Evolutionary conservation across 2,113 vertebrate species (phyloP).

Genomic region (Pholis gunnellus): DNA sequence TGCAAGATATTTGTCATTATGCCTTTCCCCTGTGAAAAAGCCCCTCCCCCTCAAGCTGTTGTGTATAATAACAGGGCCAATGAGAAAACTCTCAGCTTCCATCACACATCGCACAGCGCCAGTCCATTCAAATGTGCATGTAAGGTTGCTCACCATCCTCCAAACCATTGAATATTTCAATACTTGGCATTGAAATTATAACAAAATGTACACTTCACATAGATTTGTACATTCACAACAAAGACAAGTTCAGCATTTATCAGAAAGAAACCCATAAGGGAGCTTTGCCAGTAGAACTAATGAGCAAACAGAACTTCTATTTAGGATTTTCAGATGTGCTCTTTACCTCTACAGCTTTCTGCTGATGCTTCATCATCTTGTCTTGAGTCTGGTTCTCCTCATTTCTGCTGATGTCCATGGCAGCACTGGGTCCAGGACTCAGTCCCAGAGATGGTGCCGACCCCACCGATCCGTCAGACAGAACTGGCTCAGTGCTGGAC

Average conservation of each 20-base stretch:
- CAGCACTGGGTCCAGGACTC: conserved; percentile 77
- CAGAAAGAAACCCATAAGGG: background rate
- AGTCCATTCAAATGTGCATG: conserved; percentile 31
- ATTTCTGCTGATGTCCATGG: conserved; percentile 83
- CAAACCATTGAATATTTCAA: background rate
- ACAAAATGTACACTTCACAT: conserved; percentile 14
- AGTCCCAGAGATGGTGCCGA: conserved; percentile 83
- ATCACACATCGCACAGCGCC: conserved; percentile 35
- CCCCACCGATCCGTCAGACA: conserved; percentile 81
- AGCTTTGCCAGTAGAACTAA: background rate
- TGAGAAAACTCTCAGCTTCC: conserved; percentile 43
- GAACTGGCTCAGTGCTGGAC: conserved; percentile 79
- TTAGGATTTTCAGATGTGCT: background rate
- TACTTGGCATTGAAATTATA: background rate
- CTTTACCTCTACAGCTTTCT: conserved; percentile 87
- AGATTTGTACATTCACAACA: background rate
- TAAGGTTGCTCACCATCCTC: background rate
- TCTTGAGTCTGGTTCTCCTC: conserved; percentile 83
- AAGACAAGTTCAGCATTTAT: background rate
- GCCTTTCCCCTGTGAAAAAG: conserved; percentile 3
- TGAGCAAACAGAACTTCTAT: background rate
- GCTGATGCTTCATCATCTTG: conserved; percentile 86
- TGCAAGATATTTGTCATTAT: conserved; percentile 33
- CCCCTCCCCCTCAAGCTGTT: conserved; percentile 34
- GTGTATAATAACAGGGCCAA: conserved; percentile 33